Conservation (phyloP, 1,140 invertebrate genomes). For the Bombus consobrinus region DNA sequence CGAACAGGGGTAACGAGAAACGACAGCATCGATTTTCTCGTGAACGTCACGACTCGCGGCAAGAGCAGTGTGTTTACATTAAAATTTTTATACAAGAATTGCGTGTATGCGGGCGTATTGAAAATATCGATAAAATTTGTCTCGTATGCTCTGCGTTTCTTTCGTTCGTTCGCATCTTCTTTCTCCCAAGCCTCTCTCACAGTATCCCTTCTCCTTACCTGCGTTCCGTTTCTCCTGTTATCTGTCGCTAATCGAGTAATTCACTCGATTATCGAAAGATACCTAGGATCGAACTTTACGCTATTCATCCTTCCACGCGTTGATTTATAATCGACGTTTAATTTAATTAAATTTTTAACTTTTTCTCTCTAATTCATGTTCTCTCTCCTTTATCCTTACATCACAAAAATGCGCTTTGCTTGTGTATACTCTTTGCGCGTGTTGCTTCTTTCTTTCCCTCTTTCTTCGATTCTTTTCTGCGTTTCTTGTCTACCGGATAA, state of each 20-base stretch:
- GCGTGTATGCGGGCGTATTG: conserved; percentile 74
- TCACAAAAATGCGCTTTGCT: background rate
- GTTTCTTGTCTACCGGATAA: background rate
- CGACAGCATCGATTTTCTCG: conserved; percentile 8
- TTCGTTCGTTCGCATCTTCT: conserved; percentile 34
- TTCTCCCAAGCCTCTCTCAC: background rate
- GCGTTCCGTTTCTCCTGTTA: background rate
- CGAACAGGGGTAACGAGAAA: background rate
- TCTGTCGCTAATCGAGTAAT: conserved; percentile 25
- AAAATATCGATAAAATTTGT: conserved; percentile 76
- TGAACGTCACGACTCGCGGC: conserved; percentile 40
- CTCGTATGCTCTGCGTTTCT: conserved; percentile 53
- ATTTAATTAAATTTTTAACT: conserved; percentile 56
- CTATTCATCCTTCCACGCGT: conserved; percentile 34
- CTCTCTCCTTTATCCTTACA: too few species aligned
- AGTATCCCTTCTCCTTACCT: background rate
- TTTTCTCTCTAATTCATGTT: conserved; percentile 3
- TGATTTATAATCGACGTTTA: background rate
- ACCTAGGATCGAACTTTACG: conserved; percentile 4
- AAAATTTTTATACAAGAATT: conserved; percentile 74
- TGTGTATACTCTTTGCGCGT: conserved; percentile 42
- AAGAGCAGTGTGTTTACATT: conserved; percentile 69
- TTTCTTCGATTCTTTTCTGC: too few species aligned
- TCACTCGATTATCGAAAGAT: conserved; percentile 29
- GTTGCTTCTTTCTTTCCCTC: background rate